Percentiles rank a stretch among this genome's conserved stretches.
Conservation (phyloP, 1,140 invertebrate species). For the Drosophila teissieri region DNA sequence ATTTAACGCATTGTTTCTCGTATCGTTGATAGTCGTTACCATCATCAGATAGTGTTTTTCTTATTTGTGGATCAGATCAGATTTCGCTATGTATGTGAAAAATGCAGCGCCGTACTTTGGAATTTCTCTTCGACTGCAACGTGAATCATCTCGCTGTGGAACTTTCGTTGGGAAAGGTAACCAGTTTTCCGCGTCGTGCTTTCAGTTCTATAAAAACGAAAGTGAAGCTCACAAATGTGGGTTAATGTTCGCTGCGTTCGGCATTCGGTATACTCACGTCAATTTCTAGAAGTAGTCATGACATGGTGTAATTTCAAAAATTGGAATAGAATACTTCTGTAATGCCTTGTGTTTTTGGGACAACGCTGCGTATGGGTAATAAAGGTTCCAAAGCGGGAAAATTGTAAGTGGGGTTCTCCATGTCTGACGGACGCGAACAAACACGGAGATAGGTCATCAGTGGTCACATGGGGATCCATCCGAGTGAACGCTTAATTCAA, state of each 20-base stretch:
- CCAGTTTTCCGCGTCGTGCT: slow-evolving; percentile 20
- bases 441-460: slow-evolving; percentile 2
- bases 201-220: slow-evolving; percentile 30
- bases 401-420: background rate
- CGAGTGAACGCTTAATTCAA: slow-evolving; percentile 62
- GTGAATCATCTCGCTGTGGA: slow-evolving; percentile 26
- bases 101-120: slow-evolving; percentile 26
- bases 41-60: background rate
- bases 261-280: no score
- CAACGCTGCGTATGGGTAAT: slow-evolving; percentile 1
- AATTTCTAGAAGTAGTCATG: no score
- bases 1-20: slow-evolving; percentile 22
- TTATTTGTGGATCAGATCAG: slow-evolving; percentile 6
- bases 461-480: slow-evolving; percentile 10
- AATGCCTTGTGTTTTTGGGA: no score
- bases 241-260: background rate
- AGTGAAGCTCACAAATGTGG: slow-evolving; percentile 7
- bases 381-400: background rate
- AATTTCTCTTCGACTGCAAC: slow-evolving; percentile 29
- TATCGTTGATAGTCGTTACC: background rate
- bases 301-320: no score
- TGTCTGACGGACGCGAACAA: background rate
- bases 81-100: slow-evolving; percentile 14
- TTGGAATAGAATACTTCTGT: no score
- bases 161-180: slow-evolving; percentile 36